Evolutionary conservation across 2,888 invertebrate genomes (phyloP).

Genomic region (Steinernema scapterisci): DNA sequence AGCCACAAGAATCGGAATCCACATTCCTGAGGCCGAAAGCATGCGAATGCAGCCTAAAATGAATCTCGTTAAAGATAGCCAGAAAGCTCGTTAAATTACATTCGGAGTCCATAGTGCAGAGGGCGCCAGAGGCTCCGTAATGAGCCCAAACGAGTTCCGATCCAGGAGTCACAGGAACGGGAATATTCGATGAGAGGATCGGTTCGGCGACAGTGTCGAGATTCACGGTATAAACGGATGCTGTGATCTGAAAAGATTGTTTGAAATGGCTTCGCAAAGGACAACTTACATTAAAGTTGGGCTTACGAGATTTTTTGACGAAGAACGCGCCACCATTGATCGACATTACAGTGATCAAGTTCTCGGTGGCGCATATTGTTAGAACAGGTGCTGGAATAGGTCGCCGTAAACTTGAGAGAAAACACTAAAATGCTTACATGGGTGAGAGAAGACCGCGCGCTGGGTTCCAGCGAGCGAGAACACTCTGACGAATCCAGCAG

Average conservation of each 20-base stretch:
- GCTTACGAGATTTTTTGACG: background rate
- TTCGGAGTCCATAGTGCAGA: conserved; percentile 45
- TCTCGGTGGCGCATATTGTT: conserved; percentile 7
- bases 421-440: conserved; percentile 72
- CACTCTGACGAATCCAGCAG: conserved; percentile 77
- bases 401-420: background rate
- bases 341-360: background rate
- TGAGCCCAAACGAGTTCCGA: conserved; percentile 46
- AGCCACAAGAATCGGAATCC: conserved; percentile 54
- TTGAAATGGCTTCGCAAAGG: background rate
- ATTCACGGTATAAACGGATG: background rate
- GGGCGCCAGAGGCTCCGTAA: conserved; percentile 47
- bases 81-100: conserved; percentile 34
- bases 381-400: background rate
- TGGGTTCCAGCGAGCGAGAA: conserved; percentile 87
- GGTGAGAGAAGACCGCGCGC: conserved; percentile 77
- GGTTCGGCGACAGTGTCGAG: background rate
- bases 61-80: too few species aligned
- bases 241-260: background rate
- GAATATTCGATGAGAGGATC: background rate
- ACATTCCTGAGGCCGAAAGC: conserved; percentile 43
- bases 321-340: conserved; percentile 14
- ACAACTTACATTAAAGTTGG: background rate
- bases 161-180: conserved; percentile 39
- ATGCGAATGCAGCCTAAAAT: conserved; percentile 43